Conservation (phyloP, 2,797 vertebrate genomes). For the Alcedo quadribrachys region DNA sequence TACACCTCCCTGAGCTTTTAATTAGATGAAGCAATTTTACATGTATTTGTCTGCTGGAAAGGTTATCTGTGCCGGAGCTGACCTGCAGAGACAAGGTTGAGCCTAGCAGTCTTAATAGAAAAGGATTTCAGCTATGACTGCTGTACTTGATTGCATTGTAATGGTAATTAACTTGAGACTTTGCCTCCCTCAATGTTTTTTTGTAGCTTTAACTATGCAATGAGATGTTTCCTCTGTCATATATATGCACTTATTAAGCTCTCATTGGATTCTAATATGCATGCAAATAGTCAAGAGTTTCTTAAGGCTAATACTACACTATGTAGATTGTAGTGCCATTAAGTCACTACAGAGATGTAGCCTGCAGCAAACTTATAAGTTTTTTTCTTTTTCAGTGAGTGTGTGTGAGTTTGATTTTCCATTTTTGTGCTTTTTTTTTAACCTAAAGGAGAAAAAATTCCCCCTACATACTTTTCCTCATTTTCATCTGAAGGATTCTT, state of each 20-base stretch:
- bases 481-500: not conserved
- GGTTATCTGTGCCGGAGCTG: conserved; percentile 82
- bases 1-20: conserved; percentile 82
- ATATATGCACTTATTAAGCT: conserved; percentile 77
- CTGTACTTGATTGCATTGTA: conserved; percentile 82
- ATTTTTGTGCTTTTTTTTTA: not conserved
- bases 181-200: conserved; percentile 74
- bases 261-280: conserved; percentile 77
- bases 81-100: conserved; percentile 80
- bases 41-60: conserved; percentile 82
- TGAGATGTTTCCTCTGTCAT: conserved; percentile 77
- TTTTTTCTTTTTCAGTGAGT: not conserved
- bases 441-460: not conserved
- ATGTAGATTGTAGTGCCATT: conserved; percentile 61
- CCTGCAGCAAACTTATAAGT: conserved; percentile 40
- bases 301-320: conserved; percentile 70
- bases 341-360: conserved; percentile 58
- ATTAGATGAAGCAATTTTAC: conserved; percentile 85
- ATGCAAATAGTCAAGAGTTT: conserved; percentile 78
- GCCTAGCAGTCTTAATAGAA: conserved; percentile 78
- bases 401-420: not conserved
- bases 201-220: conserved; percentile 74
- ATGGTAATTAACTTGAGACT: conserved; percentile 83
- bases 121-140: conserved; percentile 80
- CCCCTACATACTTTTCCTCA: not conserved